Base-by-base conservation (phyloP, 2,797 vertebrate genomes). In the Lepus oiostolus region DNA sequence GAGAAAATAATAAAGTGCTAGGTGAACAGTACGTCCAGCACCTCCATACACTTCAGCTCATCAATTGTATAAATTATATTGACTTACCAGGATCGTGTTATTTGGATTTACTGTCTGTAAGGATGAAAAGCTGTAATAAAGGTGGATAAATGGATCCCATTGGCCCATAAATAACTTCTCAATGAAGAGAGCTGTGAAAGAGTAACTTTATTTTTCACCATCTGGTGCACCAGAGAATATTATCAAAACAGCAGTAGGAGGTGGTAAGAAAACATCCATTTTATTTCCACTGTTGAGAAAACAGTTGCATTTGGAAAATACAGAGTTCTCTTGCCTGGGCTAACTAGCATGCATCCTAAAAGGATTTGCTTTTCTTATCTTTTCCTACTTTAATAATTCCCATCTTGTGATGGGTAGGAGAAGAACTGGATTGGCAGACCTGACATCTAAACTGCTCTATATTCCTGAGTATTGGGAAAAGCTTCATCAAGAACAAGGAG, bases 201-300 rank as follows among this genome's bases (percentile, higher is more conserved):
- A 95, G 79, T 71, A 95, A 94, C 85, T 96, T 93, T 88, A 74
- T 95, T 90, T 65, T 65, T 58, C 47, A 95, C 95, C 95, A 96
- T 96, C 97, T 97, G 97, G 95, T 77, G 47, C 90, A 68, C 86
- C 88, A 68, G 90, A 92, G 90, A 92, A 92, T 86, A 90, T 96
- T 93, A 97, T 88, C 90, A 96, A 93, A 94, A 71, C 88, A 95
- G 90, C 94, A 96, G 94, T 96, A 96, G 96, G 95, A 92, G 92
- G 93, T 94, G 90, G 95, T 95, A 92, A 76, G 92, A 71, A 97
- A 97, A 92, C 91, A 96, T 94, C 58, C 75, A 1, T 90, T 95
- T 92, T 71, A 90, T 94, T 96, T 93, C 74, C 79, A 97, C 85
- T 52, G 75, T 93, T 93, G 67, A 94, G 82, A 90, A 97, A 96